A percentile compares a stretch with the other conserved stretches of the same genome.
Evolutionary conservation across 2,888 invertebrate genomes (phyloP).

Genomic region (Macropis europaea): DNA sequence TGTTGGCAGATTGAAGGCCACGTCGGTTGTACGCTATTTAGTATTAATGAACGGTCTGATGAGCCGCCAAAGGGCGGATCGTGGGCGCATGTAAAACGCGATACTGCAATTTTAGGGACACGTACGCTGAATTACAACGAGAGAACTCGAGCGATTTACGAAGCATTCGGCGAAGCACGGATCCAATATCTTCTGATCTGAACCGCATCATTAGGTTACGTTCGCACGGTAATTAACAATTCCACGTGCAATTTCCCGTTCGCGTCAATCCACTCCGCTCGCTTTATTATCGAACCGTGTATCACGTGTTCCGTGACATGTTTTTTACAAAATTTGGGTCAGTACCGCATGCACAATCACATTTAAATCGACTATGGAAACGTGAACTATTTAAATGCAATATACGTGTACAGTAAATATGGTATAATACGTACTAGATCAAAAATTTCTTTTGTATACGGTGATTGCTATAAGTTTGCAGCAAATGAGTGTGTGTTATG

Average conservation of each 20-base stretch:
- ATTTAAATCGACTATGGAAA: background rate
- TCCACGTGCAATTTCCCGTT: conserved; percentile 52
- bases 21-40: no score
- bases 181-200: conserved; percentile 40
- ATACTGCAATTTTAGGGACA: conserved; percentile 29
- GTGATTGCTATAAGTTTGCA: no score
- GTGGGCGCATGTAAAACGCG: conserved; percentile 12
- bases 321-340: conserved; percentile 23
- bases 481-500: no score
- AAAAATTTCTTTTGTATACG: no score
- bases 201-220: conserved; percentile 48
- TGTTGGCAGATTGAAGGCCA: no score
- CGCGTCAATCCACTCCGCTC: conserved; percentile 22
- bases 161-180: conserved; percentile 12
- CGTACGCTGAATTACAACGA: conserved; percentile 34
- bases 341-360: conserved; percentile 7
- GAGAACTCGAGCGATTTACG: conserved; percentile 27
- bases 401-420: no score
- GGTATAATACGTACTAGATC: no score
- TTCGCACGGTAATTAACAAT: conserved; percentile 59
- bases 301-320: conserved; percentile 9
- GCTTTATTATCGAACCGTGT: conserved; percentile 31
- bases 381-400: background rate
- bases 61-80: background rate
- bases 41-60: background rate